Evolutionary conservation across 2,113 vertebrate genomes (phyloP).

Genomic region (human): GRCh38 chr14:20395001-20395500

Average conservation of each 20-base stretch:
- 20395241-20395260: neutral
- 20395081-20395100: neutral
- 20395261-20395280: neutral
- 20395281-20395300: neutral
- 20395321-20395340: neutral
- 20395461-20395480: conserved; percentile 76
- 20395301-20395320: neutral
- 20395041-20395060: neutral
- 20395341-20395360: neutral
- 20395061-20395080: neutral
- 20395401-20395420: neutral
- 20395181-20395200: neutral
- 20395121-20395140: neutral
- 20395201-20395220: neutral
- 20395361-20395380: neutral
- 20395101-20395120: neutral
- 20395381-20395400: neutral
- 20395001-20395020: neutral
- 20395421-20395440: neutral
- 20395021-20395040: neutral
- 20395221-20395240: neutral
- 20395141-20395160: neutral
- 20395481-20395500: conserved; percentile 82
- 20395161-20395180: too few relatives aligned
- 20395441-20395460: conserved; percentile 81